Evolutionary conservation across 2,113 vertebrate genomes (phyloP).

Genomic region (Sander vitreus): DNA sequence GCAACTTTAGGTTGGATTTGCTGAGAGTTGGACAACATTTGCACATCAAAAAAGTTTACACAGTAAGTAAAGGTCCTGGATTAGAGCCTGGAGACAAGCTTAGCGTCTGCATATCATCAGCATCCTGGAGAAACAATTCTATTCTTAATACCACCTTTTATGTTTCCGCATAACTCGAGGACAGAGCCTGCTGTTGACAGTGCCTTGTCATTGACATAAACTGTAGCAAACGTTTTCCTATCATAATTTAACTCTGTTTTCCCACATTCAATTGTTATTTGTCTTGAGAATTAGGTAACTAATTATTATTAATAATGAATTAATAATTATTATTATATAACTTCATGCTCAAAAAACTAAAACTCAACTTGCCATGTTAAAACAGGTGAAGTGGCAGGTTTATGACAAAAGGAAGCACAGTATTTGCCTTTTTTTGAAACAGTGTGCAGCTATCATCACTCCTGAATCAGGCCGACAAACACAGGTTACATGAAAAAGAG

Average conservation of each 20-base stretch:
- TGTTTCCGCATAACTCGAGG: constrained; percentile 41
- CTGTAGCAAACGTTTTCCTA: constrained; percentile 4
- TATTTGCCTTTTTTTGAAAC: background rate
- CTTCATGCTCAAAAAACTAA: background rate
- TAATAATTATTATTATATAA: no score
- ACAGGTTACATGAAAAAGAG: background rate
- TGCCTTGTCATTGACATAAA: constrained; percentile 36
- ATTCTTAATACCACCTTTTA: constrained; percentile 62
- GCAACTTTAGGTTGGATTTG: constrained; percentile 34
- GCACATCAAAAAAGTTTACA: constrained; percentile 63
- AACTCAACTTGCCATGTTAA: background rate
- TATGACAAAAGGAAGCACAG: background rate
- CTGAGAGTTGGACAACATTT: constrained; percentile 51
- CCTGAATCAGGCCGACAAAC: background rate
- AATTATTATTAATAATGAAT: no score
- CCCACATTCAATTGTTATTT: background rate
- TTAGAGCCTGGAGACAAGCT: constrained; percentile 60
- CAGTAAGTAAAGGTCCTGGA: constrained; percentile 42
- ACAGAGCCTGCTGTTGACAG: constrained; percentile 20
- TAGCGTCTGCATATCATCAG: constrained; percentile 51
- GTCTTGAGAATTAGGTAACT: no score
- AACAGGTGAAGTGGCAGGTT: background rate
- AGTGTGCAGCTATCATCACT: background rate
- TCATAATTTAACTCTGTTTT: constrained; percentile 8
- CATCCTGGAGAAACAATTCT: constrained; percentile 62